Evolutionary conservation across 2,888 invertebrate genomes (phyloP), one percentile per base, ranked within the genome.

Genomic region (Julus scanicus): DNA sequence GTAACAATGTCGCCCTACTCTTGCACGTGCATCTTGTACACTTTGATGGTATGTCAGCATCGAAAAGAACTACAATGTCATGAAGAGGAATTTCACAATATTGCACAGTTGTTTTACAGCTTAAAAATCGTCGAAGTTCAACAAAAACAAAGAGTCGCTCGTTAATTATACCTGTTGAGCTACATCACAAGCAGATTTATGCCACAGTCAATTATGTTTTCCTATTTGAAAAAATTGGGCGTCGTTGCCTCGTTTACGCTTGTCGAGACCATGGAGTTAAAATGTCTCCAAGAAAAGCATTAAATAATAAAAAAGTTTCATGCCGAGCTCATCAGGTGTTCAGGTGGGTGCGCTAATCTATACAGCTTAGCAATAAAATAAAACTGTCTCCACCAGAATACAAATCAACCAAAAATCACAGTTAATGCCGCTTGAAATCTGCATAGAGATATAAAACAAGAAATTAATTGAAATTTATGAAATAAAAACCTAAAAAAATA

Each of bases 301-400:
- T 71, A 71, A 71, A 71, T 71, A 71, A 71, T 71, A 71, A 71
- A 71, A 63, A 71, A 71, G 20, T 71, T 29, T 29, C 71, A 71
- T 71, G 71, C 71, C 71, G 71, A 29, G 71, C 71, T 71, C 71
- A 71, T 71, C 71, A 71, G 71, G 71, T 71, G 71, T 71, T 71
- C 71, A 71, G 71, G 71, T 71, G 71, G 71, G 71, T 71, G 71
- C 71, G 71, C 71, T 71, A 71, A 71, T 71, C 71, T 71, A 29
- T 71, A 71, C 20, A 71, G 11, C 29, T 20, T 71, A 20, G 71
- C 71, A 3, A 71, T 71, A 71, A 71, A 71, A 71, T 71, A 71
- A 71, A 71, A 71, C 71, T 71, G 71, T 71, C 71, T 29, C 71
- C 71, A 29, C 71, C 71, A 71, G 71, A 71, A 71, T 71, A 71